Evolutionary conservation across 2,113 vertebrate species (phyloP), one percentile per base, ranked within the genome.

Genomic region (Zosterops pallidus): DNA sequence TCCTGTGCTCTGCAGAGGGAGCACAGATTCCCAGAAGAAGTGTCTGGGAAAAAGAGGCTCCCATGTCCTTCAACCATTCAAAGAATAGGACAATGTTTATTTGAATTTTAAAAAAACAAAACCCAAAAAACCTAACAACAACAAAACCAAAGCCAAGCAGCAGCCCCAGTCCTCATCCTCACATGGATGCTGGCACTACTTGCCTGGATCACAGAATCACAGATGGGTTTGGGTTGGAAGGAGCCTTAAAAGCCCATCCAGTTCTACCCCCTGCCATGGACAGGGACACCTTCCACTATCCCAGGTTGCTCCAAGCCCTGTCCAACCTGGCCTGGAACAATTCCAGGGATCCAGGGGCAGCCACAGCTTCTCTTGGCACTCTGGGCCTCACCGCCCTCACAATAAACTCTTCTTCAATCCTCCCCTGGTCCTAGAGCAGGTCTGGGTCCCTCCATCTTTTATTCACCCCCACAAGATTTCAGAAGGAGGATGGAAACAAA

Each of bases 41-140:
- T 8, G 9, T 74, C 88, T 94, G 92, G 94, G 93, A 93, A 96
- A 90, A 79, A 90, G 64, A 90, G 18, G 71, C 6, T 94, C 72
- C 31, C 31, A 33, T 81, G 47, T 92, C 47, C 22, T 85, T 86
- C 68, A 78, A 7, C 26, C 1, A 4, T 70, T 77, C 84, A 92
- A 87, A 93, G 82, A 85, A 46, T 0, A 57, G 39, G 29, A 55
- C 35, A 63, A 31, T 70, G n/a, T 83, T 95, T 86, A 67, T 78
- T 67, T 94, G 49, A 70, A 63, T 64, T 3, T 2, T 7, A 31
- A 31, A 56, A 64, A 37, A 20, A 42, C 14, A 5, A 60, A 49
- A 2, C 22, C 9, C 39, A 29, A 60, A 20, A 60, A 74, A 6
- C n/a, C 49, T 29, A 42, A 33, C 35, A 60, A 25, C 14, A 62